A percentile compares a stretch with the other conserved stretches of the same genome.
These are phyloP conservation scores for human DNA, from an alignment of 2,113 vertebrate genomes.

Conservation along the genomic window DNA sequence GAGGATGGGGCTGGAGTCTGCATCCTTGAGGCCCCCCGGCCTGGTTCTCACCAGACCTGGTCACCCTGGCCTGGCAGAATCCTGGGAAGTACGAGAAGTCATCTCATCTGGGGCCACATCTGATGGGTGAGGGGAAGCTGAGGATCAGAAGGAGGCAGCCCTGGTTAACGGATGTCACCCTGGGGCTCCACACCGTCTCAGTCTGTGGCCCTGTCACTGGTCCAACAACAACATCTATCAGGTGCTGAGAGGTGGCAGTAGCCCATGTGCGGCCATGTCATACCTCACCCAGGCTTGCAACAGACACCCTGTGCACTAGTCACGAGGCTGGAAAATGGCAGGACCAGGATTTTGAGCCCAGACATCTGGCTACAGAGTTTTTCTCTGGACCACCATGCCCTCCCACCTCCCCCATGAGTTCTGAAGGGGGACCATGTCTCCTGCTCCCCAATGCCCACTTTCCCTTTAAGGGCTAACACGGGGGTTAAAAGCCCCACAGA, in stretches of 20 bases:
- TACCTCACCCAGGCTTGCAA: background rate
- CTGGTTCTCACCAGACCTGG: background rate
- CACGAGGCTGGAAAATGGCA: accelerated
- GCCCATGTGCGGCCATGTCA: background rate
- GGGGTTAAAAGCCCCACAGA: background rate
- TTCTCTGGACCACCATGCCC: background rate
- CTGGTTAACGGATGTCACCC: accelerated
- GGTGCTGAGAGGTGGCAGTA: background rate
- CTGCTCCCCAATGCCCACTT: accelerated
- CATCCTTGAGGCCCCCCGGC: background rate
- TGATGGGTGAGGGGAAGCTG: background rate
- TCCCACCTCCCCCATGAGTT: background rate
- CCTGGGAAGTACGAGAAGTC: background rate
- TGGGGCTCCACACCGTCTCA: background rate
- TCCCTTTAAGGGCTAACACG: background rate
- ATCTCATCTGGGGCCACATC: background rate
- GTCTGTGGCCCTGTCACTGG: background rate
- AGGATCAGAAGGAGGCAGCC: background rate
- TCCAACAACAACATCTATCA: accelerated
- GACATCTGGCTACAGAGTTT: no score
- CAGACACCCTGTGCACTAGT: no score
- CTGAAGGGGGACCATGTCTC: background rate
- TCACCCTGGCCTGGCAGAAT: background rate
- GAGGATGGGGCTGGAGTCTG: background rate
- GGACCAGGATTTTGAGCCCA: background rate